Base-by-base conservation (phyloP, 2,888 invertebrate genomes). In the Chrysopilus asiliformis region DNA sequence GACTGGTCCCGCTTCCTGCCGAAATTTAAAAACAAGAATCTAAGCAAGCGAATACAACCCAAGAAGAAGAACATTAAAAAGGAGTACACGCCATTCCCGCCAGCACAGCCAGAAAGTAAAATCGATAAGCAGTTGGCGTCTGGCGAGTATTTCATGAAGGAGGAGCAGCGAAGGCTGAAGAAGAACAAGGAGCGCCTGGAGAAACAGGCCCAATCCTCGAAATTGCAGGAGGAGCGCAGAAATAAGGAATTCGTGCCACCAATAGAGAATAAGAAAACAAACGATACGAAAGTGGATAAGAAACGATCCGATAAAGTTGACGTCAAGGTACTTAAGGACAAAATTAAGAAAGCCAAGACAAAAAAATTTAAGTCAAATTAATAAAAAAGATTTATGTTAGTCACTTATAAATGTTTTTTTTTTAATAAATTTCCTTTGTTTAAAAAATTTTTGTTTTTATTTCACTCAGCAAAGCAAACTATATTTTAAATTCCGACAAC, bases 1-100 rank as follows among this genome's bases (percentile, higher is more conserved):
- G 90, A 84, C 57, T 98, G 98, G 98, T 89, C 91, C 24, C 70
- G 95, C 45, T 98, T 95, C 64, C 63, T 98, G 47, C 98, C 98
- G 0, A 89, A 90, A 52, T 95, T 94, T 59, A 84, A 80, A 52
- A 79, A 67, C 46, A 86, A 93, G 60, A 95, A 85, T 67, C 76
- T 89, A 2, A 84, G 74, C 47, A 84, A 89, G 56, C 71, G 89
- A 12, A 91, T 90, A 55, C 79, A 87, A 56, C 86, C 89, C 3
- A 84, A 83, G 57, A 80, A 80, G 49, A 90, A 86, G 64, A 79
- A 77, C 49, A 68, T 71, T n/a, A 95, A 95, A 70, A 87, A 87
- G 57, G 78, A 79, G 8, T 98, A 97, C 57, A 97, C 95, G 43
- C 97, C 97, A 15, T 98, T 97, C 74, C 97, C 98, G 39, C 97